Evolutionary conservation across 2,888 invertebrate genomes (phyloP).

Genomic region (Petrolisthes cinctipes): DNA sequence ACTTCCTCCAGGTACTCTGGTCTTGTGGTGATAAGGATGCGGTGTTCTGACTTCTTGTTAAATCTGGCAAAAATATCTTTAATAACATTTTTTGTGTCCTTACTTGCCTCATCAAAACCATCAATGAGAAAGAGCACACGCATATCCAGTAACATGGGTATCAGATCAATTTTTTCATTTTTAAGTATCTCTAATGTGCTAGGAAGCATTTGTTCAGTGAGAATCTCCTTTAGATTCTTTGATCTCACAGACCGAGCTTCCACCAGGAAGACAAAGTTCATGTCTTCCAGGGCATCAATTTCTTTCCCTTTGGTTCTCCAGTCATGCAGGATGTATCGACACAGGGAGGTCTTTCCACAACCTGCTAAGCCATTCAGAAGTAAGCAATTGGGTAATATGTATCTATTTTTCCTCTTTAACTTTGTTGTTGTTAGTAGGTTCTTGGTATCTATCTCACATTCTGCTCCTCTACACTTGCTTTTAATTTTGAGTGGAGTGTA

Average conservation of each 20-base stretch:
- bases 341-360: conserved; percentile 47
- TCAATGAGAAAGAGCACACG: conserved; percentile 47
- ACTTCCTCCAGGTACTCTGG: conserved; percentile 24
- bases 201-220: not conserved
- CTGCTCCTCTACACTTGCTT: not conserved
- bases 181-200: not conserved
- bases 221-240: conserved; percentile 2
- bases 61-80: conserved; percentile 42
- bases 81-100: not conserved
- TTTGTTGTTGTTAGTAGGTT: conserved; percentile 1
- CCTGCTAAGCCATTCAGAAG: conserved; percentile 43
- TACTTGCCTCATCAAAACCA: conserved; percentile 48
- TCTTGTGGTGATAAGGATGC: conserved; percentile 38
- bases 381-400: not conserved
- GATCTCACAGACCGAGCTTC: conserved; percentile 32
- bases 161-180: conserved; percentile 9
- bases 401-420: not conserved
- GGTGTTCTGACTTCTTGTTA: not conserved
- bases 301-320: conserved; percentile 8
- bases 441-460: conserved; percentile 11
- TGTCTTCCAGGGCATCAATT: conserved; percentile 5
- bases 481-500: conserved; percentile 53
- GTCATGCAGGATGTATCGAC: conserved; percentile 24
- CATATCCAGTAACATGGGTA: conserved; percentile 18
- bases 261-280: conserved; percentile 32